Percentiles rank a stretch among this genome's conserved stretches.
These are phyloP conservation scores for Lethocerus indicus DNA, from an alignment of 1,140 invertebrate species.

Conservation along the genomic window DNA sequence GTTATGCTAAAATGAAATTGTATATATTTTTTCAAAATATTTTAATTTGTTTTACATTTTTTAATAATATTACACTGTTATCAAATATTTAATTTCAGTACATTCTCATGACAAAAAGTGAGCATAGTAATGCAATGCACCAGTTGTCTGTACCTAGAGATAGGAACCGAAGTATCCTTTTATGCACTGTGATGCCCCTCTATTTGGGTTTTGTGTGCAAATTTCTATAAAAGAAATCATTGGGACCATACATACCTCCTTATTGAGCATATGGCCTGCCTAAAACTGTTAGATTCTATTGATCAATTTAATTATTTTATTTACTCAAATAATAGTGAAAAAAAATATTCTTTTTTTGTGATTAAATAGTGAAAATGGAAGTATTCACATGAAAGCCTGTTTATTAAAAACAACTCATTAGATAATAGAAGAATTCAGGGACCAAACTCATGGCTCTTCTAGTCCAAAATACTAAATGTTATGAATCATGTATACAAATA, in stretches of 20 bases:
- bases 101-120: slow-evolving; percentile 6
- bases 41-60: neutral
- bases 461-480: slow-evolving; percentile 11
- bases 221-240: slow-evolving; percentile 5
- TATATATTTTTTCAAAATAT: neutral
- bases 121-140: slow-evolving; percentile 19
- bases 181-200: neutral
- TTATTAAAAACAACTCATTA: no score
- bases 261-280: slow-evolving; percentile 11
- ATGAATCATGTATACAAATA: neutral
- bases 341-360: no score
- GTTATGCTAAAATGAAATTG: neutral
- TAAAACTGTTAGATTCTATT: neutral
- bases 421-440: no score
- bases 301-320: neutral
- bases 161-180: slow-evolving; percentile 24
- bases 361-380: no score
- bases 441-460: no score
- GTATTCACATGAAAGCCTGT: no score
- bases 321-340: slow-evolving; percentile 1
- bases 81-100: slow-evolving; percentile 4
- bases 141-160: slow-evolving; percentile 36
- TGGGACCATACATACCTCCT: slow-evolving; percentile 10
- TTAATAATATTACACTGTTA: neutral
- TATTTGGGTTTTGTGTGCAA: slow-evolving; percentile 11